Conservation (phyloP, 2,113 vertebrate genomes). For the Condylura cristata region DNA sequence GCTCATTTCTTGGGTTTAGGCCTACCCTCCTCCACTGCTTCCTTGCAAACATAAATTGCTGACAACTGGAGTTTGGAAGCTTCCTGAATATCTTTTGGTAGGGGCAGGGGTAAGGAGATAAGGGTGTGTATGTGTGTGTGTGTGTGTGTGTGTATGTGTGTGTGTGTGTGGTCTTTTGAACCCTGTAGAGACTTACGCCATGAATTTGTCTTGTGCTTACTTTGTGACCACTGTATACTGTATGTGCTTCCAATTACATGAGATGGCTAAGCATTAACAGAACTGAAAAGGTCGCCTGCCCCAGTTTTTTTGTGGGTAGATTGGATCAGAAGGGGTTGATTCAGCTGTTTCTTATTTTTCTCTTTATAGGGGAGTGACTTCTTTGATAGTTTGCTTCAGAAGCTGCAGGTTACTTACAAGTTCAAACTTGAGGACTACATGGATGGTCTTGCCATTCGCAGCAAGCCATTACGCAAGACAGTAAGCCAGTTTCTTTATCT, state of each 20-base stretch:
- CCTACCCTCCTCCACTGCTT: neutral
- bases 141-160: too few relatives aligned
- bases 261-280: neutral
- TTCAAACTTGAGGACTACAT: conserved; percentile 98
- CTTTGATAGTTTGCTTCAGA: conserved; percentile 95
- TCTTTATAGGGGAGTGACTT: conserved; percentile 92
- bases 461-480: conserved; percentile 95
- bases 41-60: conserved; percentile 12
- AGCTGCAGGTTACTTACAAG: conserved; percentile 95
- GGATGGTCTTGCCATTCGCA: conserved; percentile 96
- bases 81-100: conserved; percentile 60
- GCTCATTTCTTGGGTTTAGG: neutral
- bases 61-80: conserved; percentile 25
- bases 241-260: neutral
- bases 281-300: conserved; percentile 33
- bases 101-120: too few relatives aligned
- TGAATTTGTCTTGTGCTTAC: conserved; percentile 13
- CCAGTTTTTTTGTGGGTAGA: conserved; percentile 21
- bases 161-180: conserved; percentile 19
- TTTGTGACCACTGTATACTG: neutral
- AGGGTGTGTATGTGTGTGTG: too few relatives aligned
- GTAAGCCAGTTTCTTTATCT: conserved; percentile 82
- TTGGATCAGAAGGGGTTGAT: conserved; percentile 12
- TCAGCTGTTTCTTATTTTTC: conserved; percentile 16
- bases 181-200: neutral